Evolutionary conservation across 2,797 vertebrate genomes (phyloP).

Genomic region (Pseudochirops corinnae): DNA sequence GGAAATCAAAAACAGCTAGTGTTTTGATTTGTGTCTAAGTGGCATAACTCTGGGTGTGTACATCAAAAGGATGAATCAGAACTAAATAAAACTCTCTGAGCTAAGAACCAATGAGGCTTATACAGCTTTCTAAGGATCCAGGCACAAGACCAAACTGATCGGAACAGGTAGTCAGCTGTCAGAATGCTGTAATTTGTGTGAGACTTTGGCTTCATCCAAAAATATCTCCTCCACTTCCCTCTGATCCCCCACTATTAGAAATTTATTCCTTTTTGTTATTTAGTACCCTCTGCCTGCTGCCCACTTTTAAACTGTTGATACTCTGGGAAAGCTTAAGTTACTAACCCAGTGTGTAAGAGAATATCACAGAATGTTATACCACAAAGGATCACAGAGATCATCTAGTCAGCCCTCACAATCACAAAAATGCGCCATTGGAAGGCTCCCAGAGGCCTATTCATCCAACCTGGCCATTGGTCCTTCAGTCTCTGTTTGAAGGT

Average conservation of each 20-base stretch:
- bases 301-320: constrained; percentile 46
- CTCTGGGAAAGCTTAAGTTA: not conserved
- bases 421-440: not conserved
- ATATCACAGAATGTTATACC: not conserved
- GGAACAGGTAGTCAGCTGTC: not conserved
- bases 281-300: not conserved
- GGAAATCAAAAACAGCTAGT: constrained; percentile 30
- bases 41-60: not conserved
- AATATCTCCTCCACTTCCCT: not conserved
- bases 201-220: not conserved
- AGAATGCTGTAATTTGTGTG: not conserved
- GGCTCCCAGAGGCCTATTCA: not conserved
- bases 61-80: constrained; percentile 37
- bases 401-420: not conserved
- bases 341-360: constrained; percentile 7
- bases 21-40: not conserved
- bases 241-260: constrained; percentile 18
- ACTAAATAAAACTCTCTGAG: constrained; percentile 27
- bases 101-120: constrained; percentile 13
- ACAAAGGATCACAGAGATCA: not conserved
- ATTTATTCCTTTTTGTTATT: constrained; percentile 48
- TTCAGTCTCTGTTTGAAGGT: not conserved
- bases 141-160: not conserved
- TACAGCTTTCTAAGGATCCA: constrained; percentile 25
- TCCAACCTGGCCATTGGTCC: not conserved